These are phyloP conservation scores for Emydura subglobosa DNA, from an alignment of 2,113 vertebrate species.

Conservation along the genomic window DNA sequence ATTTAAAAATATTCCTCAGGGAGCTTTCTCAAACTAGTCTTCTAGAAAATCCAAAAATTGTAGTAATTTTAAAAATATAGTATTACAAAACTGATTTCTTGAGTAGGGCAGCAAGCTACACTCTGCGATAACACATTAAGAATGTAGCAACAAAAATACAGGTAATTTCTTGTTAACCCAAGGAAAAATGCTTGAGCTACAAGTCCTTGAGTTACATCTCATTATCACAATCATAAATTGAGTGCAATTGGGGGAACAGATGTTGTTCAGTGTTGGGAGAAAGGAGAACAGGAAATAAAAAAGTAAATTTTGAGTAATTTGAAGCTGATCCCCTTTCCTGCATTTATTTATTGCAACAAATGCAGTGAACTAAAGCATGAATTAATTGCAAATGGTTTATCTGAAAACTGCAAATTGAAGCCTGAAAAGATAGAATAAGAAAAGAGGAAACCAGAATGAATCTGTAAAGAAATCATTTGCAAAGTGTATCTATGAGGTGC, in stretches of 20 bases:
- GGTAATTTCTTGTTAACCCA: slow-evolving; percentile 12
- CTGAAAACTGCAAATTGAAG: not conserved
- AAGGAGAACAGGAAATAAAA: slow-evolving; percentile 22
- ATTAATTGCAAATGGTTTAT: slow-evolving; percentile 32
- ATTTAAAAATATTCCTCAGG: not conserved
- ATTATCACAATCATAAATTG: slow-evolving; percentile 35
- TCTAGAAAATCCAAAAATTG: not conserved
- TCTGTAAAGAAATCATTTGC: not conserved
- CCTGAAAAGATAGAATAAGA: not conserved
- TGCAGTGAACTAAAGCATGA: not conserved
- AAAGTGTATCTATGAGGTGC: not conserved
- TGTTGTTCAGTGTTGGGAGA: slow-evolving; percentile 1
- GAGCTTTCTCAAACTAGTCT: not conserved
- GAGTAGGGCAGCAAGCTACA: not conserved
- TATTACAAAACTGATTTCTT: not conserved
- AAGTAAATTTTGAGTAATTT: slow-evolving; percentile 38
- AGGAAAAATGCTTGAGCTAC: slow-evolving; percentile 21
- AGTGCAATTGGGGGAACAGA: slow-evolving; percentile 36
- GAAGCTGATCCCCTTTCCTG: slow-evolving; percentile 27
- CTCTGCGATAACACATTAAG: slow-evolving; percentile 14
- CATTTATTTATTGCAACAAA: slow-evolving; percentile 23
- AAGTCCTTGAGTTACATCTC: slow-evolving; percentile 24
- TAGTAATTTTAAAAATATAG: not conserved
- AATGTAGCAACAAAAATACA: not conserved
- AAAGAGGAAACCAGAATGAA: not conserved